Evolutionary conservation across 2,113 vertebrate genomes (phyloP).

Genomic region (Salvelinus fontinalis): DNA sequence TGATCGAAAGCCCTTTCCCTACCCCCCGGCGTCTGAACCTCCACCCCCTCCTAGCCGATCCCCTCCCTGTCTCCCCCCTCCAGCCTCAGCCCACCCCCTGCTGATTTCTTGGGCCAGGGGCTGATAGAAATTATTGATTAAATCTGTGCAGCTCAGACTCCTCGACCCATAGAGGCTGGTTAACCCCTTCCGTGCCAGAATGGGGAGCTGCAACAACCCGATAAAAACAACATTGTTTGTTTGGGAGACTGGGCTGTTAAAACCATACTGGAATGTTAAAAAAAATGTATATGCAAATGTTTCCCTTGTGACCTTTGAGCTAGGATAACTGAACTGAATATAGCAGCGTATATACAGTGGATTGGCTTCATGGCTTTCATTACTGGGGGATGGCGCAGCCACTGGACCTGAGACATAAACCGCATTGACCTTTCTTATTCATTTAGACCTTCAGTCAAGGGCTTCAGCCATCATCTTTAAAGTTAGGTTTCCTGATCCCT

Average conservation of each 20-base stretch:
- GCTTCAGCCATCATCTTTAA: slow-evolving; percentile 72
- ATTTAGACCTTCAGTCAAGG: slow-evolving; percentile 75
- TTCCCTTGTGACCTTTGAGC: slow-evolving; percentile 54
- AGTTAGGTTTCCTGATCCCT: slow-evolving; percentile 67
- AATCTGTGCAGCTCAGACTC: slow-evolving; percentile 82
- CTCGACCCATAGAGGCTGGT: slow-evolving; percentile 79
- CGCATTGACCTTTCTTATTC: slow-evolving; percentile 71
- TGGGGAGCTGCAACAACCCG: slow-evolving; percentile 43
- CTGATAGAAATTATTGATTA: slow-evolving; percentile 93
- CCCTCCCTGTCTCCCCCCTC: slow-evolving; percentile 48
- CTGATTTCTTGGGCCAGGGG: slow-evolving; percentile 82
- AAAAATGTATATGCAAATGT: slow-evolving; percentile 55
- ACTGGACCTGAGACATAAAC: slow-evolving; percentile 66
- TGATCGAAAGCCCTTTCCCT: slow-evolving; percentile 79
- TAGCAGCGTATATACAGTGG: slow-evolving; percentile 42
- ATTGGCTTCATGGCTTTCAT: slow-evolving; percentile 62
- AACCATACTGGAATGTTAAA: slow-evolving; percentile 20
- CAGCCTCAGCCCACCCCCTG: slow-evolving; percentile 71
- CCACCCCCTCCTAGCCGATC: slow-evolving; percentile 32
- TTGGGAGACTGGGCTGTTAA: slow-evolving; percentile 13
- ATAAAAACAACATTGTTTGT: slow-evolving; percentile 40
- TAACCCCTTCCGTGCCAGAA: slow-evolving; percentile 75
- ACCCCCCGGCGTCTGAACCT: slow-evolving; percentile 65
- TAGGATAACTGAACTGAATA: slow-evolving; percentile 4
- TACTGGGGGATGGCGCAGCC: slow-evolving; percentile 45